Conservation (phyloP, 2,797 vertebrate genomes). For the Morelia viridis region DNA sequence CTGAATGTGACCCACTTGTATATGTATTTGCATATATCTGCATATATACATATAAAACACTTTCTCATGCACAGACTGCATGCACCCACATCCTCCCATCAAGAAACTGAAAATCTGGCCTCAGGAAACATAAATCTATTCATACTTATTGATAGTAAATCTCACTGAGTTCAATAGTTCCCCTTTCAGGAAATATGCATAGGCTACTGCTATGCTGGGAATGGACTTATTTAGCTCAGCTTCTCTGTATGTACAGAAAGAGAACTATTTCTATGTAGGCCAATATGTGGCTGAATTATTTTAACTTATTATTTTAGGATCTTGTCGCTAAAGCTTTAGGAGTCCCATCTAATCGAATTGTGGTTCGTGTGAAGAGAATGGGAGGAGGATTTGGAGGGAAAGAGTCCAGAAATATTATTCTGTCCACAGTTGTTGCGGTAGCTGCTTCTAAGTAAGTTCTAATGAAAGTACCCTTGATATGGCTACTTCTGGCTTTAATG, state of each 20-base stretch:
- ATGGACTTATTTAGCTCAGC: background rate
- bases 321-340: constrained; percentile 84
- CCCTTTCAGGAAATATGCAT: background rate
- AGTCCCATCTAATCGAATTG: constrained; percentile 82
- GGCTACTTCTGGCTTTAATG: background rate
- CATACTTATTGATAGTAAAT: background rate
- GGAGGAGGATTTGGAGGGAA: constrained; percentile 97
- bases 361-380: constrained; percentile 91
- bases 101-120: background rate
- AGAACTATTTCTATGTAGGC: accelerated
- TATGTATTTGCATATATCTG: background rate
- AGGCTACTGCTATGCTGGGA: background rate
- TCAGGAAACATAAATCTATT: background rate
- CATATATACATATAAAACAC: background rate
- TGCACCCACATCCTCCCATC: background rate
- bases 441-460: constrained; percentile 86
- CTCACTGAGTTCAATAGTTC: background rate
- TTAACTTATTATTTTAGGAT: constrained; percentile 48
- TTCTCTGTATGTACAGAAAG: background rate
- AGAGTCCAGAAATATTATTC: constrained; percentile 80
- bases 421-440: constrained; percentile 85
- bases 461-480: background rate
- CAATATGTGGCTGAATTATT: constrained; percentile 22
- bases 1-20: background rate
- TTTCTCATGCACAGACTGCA: background rate